phyloP scores from a whole-genome alignment of 2,888 invertebrate species.

The Drosophila kanekoi region DNA sequence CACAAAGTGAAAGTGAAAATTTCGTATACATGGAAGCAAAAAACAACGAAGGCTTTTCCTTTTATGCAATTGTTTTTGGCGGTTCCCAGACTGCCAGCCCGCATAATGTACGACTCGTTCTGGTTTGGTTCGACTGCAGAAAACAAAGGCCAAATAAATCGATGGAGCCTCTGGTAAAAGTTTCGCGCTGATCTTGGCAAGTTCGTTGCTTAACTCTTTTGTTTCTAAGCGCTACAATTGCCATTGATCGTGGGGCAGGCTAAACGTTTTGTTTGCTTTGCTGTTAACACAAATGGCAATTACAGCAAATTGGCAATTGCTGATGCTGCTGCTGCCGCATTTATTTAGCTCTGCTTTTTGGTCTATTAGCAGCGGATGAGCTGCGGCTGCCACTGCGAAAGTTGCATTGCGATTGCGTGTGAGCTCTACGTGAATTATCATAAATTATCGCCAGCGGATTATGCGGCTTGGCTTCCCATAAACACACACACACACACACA shows the following conservation, averaged over 20 bases:
- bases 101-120: constrained; percentile 52
- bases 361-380: constrained; percentile 58
- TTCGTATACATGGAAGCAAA: constrained; percentile 6
- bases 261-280: constrained; percentile 71
- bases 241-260: constrained; percentile 51
- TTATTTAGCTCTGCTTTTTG: constrained; percentile 47
- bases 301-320: constrained; percentile 65
- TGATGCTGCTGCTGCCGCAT: constrained; percentile 22
- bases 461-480: constrained; percentile 51
- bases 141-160: constrained; percentile 61
- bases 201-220: constrained; percentile 56
- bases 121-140: constrained; percentile 30
- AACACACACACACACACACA: constrained; percentile 1
- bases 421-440: constrained; percentile 62
- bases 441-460: constrained; percentile 75
- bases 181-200: constrained; percentile 59
- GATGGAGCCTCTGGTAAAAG: constrained; percentile 54
- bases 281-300: constrained; percentile 77
- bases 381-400: constrained; percentile 54
- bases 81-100: constrained; percentile 59
- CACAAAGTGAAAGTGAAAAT: constrained; percentile 77
- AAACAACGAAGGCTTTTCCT: constrained; percentile 51
- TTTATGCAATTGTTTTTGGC: constrained; percentile 68
- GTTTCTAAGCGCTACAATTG: constrained; percentile 49
- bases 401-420: constrained; percentile 64